phyloP scores from a whole-genome alignment of 2,797 vertebrate species.

The Pristis pectinata region DNA sequence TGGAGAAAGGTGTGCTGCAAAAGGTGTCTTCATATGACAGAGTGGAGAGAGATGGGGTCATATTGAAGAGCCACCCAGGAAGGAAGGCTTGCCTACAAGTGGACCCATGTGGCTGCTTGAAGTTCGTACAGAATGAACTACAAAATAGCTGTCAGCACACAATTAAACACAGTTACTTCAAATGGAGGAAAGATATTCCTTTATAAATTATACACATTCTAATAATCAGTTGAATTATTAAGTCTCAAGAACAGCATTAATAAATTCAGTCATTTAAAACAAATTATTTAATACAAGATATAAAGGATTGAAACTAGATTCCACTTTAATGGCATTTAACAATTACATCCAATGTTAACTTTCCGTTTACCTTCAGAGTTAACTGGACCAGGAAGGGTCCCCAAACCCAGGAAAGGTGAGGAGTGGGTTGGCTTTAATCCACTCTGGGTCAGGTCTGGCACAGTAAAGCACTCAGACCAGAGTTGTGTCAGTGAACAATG shows the following conservation, averaged over 20 bases:
- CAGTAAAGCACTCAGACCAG: background rate
- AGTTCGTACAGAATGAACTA: background rate
- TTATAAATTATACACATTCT: background rate
- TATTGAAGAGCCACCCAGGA: background rate
- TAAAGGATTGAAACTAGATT: no score
- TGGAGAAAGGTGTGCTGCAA: background rate
- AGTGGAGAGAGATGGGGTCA: background rate
- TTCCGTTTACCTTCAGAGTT: background rate
- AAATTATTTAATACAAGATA: no score
- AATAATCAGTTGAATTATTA: background rate
- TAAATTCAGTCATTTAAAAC: background rate
- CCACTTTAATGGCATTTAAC: background rate
- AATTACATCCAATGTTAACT: background rate
- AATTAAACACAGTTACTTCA: background rate
- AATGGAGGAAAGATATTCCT: background rate
- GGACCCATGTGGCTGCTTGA: background rate
- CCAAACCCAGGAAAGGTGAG: background rate
- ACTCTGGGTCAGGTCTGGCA: background rate
- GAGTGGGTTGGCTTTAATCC: background rate
- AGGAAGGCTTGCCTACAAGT: background rate
- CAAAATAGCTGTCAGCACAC: no score
- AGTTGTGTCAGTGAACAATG: background rate
- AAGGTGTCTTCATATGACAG: background rate
- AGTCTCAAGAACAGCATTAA: background rate
- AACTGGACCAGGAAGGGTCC: background rate